A percentile compares a stretch with the other conserved stretches of the same genome.
phyloP scores from a whole-genome alignment of 2,797 vertebrate species.

The Halcyon badia region DNA sequence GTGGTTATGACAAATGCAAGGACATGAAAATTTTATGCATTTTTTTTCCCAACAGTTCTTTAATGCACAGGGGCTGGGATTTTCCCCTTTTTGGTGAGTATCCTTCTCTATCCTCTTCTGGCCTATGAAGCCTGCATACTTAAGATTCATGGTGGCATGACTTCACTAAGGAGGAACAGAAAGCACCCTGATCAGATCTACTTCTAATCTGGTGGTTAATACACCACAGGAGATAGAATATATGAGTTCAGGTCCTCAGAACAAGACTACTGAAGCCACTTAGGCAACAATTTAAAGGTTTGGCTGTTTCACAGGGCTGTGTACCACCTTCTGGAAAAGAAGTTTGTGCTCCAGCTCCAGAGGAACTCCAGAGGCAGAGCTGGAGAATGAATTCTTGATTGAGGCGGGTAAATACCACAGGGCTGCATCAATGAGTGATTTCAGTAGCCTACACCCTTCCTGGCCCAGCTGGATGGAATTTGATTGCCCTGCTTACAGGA shows the following conservation, averaged over 20 bases:
- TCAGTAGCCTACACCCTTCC: neutral
- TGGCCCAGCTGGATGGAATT: neutral
- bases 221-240: neutral
- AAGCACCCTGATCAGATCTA: neutral
- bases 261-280: neutral
- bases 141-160: neutral
- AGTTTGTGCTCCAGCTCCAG: neutral
- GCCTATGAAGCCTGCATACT: neutral
- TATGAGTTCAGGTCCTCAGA: neutral
- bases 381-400: neutral
- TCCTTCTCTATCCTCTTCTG: neutral
- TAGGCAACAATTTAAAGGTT: neutral
- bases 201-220: neutral
- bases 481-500: neutral
- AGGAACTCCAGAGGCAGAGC: neutral
- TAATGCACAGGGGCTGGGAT: accelerated
- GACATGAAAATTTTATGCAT: neutral
- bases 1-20: neutral
- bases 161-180: neutral
- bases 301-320: neutral
- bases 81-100: neutral
- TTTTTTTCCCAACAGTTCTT: neutral
- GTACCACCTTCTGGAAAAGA: neutral
- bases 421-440: neutral
- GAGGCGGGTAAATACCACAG: neutral